These are phyloP conservation scores for Yponomeuta sedellus DNA, from an alignment of 2,888 invertebrate genomes.

Conservation along the genomic window DNA sequence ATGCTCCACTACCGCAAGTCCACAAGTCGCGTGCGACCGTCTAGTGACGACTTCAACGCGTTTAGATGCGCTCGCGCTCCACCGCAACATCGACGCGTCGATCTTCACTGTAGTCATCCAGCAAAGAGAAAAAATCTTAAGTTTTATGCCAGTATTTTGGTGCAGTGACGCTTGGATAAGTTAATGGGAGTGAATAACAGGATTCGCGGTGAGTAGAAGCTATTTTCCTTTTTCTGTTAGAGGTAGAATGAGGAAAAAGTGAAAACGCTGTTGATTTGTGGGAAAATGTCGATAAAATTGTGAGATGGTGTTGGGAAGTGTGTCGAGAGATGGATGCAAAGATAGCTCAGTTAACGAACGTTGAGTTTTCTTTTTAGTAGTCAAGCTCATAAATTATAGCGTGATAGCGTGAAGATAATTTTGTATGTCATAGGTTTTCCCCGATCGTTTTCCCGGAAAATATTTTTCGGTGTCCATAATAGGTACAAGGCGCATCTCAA, in stretches of 20 bases:
- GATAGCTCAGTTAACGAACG: background rate
- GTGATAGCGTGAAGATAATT: too few species aligned
- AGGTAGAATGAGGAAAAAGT: background rate
- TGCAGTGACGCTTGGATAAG: constrained; percentile 9
- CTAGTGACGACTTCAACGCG: constrained; percentile 22
- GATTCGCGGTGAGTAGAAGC: background rate
- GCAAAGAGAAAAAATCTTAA: background rate
- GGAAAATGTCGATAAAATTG: background rate
- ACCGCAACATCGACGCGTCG: constrained; percentile 35
- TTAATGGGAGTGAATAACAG: constrained; percentile 9
- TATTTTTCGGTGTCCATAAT: too few species aligned
- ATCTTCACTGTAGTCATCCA: background rate
- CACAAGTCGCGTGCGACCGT: constrained; percentile 39
- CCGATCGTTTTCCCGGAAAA: too few species aligned
- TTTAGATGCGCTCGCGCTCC: constrained; percentile 53
- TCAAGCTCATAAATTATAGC: too few species aligned
- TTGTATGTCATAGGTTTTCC: too few species aligned
- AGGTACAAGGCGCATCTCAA: too few species aligned
- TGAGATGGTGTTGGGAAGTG: background rate
- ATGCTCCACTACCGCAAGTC: constrained; percentile 35
- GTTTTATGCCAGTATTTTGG: background rate
- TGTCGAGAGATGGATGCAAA: background rate
- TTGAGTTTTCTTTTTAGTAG: background rate
- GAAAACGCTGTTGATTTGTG: background rate
- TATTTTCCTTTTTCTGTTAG: background rate